Evolutionary conservation across 2,113 vertebrate species (phyloP).

Genomic region (Campylorhamphus procurvoides): DNA sequence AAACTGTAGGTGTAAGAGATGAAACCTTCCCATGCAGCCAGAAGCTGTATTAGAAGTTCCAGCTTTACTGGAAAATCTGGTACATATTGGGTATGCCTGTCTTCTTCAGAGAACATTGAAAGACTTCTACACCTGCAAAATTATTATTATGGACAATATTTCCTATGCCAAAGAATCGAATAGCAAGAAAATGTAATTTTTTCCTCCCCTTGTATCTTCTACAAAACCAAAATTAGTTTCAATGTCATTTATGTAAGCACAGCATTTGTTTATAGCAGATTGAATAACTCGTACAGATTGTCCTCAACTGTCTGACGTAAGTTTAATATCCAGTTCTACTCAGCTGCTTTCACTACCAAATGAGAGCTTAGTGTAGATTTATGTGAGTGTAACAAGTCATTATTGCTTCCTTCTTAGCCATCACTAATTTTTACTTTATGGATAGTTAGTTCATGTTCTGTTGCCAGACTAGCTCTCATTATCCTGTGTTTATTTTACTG

Average conservation of each 20-base stretch:
- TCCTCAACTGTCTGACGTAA: neutral
- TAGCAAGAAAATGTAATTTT: neutral
- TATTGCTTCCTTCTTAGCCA: neutral
- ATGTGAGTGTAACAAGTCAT: neutral
- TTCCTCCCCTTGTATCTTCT: neutral
- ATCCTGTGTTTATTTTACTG: constrained; percentile 8
- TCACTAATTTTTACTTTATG: neutral
- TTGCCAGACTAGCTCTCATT: neutral
- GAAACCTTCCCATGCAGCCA: neutral
- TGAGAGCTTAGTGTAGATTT: neutral
- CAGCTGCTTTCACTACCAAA: neutral
- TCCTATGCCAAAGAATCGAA: neutral
- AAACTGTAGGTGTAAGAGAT: neutral
- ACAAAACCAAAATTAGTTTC: neutral
- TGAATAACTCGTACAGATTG: neutral
- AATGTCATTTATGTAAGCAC: neutral
- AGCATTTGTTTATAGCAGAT: neutral
- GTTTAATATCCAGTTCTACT: neutral
- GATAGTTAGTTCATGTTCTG: neutral
- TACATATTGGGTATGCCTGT: neutral
- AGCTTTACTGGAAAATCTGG: neutral
- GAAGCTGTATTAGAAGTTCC: neutral
- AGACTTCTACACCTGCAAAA: neutral
- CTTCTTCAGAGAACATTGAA: neutral
- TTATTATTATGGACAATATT: neutral